Base-by-base conservation (phyloP, 2,797 vertebrate species). In the Megaceryle alcyon region DNA sequence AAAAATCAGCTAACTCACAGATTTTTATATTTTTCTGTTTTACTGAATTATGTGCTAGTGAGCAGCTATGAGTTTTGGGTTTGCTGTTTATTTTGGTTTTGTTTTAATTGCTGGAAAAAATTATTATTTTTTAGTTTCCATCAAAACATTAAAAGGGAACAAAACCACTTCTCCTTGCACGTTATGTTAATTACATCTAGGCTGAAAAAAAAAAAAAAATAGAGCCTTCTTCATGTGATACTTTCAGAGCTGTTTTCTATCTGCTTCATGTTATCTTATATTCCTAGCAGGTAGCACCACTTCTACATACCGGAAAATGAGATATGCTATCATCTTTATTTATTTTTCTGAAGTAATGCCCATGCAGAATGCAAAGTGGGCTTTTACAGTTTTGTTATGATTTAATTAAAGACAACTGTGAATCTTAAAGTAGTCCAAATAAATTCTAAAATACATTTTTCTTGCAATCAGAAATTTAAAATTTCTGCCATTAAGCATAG, bases 161-260 rank as follows among this genome's bases (percentile, higher is more conserved):
- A 54, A 60, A 14, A 0, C 0, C 0, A 0, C 17, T 5, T 39
- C 82, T 68, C 6, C 19, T 56, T 75, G 37, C 12, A 39, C 1
- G 26, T 1, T 8, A 13, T 31, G 6, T 41, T 86, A 26, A 69
- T 48, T 41, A 69, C 19, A 66, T 2, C 4, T 29, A 69, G 11
- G 11, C 3, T 77, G 49, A 46, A 59, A 39, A 21, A 23, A 16
- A 21, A 41, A 33, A 33, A 66, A 26, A 16, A 15, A 31, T n/a
- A 33, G 2, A n/a, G 8, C 0, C 46, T 78, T 88, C 12, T 72
- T 82, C 21, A 49, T 0, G 0, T 33, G 25, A 22, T 19, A 39
- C 0, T 81, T 71, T 65, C 9, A 59, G 13, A 51, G 12, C 37
- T 77, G 5, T 46, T 91, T 85, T 56, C 23, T 51, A 75, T 22